A percentile compares a stretch with the other conserved stretches of the same genome.
Evolutionary conservation across 1,140 invertebrate genomes (phyloP).

Genomic region (Lycorma delicatula): DNA sequence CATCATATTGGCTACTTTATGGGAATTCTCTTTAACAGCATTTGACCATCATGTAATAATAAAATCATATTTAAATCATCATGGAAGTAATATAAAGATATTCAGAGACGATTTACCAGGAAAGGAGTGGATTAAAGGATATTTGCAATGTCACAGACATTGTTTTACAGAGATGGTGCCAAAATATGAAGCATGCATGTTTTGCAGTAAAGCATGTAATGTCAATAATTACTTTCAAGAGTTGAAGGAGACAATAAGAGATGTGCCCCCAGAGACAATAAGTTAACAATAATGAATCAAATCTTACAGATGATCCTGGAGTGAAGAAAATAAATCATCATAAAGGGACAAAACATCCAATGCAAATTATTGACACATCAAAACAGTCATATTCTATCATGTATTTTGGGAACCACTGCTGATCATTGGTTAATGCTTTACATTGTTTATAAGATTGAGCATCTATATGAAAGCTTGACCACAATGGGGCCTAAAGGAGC

Average conservation of each 20-base stretch:
- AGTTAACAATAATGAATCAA: conserved; percentile 37
- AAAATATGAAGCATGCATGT: conserved; percentile 32
- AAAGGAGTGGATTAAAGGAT: conserved; percentile 22
- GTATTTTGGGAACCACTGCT: conserved; percentile 29
- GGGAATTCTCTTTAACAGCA: no score
- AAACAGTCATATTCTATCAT: conserved; percentile 32
- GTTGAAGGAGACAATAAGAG: conserved; percentile 24
- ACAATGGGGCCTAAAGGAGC: conserved; percentile 27
- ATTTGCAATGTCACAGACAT: conserved; percentile 29
- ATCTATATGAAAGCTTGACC: conserved; percentile 29
- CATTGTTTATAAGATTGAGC: conserved; percentile 31
- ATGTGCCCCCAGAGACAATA: conserved; percentile 26
- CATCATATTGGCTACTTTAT: no score
- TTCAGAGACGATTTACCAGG: conserved; percentile 32
- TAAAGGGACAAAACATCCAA: conserved; percentile 34
- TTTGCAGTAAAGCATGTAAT: conserved; percentile 19
- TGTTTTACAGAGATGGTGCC: conserved; percentile 25
- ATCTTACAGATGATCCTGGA: conserved; percentile 30
- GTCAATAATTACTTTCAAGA: conserved; percentile 25
- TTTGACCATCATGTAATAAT: no score
- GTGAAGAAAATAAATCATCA: conserved; percentile 26
- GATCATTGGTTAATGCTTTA: conserved; percentile 28
- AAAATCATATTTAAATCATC: no score
- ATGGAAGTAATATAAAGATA: background rate
- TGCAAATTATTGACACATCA: conserved; percentile 28